Base-by-base conservation (phyloP, 2,888 invertebrate genomes). In the Sarcophaga subvicina region DNA sequence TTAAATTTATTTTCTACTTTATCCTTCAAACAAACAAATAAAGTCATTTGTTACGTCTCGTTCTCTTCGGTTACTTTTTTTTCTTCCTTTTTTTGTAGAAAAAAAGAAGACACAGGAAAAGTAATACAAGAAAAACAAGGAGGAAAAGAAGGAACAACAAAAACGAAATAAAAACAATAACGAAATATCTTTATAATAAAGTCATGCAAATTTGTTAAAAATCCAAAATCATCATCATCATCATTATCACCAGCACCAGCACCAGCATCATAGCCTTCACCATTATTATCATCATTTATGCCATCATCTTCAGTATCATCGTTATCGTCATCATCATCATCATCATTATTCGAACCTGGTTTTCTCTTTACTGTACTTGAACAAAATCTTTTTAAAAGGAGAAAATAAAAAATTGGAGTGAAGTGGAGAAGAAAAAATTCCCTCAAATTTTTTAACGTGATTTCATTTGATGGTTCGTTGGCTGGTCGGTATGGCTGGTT, bases 1-100 rank as follows among this genome's bases (percentile, higher is more conserved):
- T 76, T 47, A 76, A 63, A 80, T 80, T 76, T 76, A 76, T 80
- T 76, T 80, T 47, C 12, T 71, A 67, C 64, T 59, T 47, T 69
- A 80, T 80, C 76, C 71, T 81, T 73, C 63, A 54, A 78, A 69
- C 47, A 69, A 81, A 73, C 81, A 75, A 81, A 73, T 81, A 85
- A 81, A 78, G 81, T 73, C 77, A 85, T 81, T 85, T 80, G 77
- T 80, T 80, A 67, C 14, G 25, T 66, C 49, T 47, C 54, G 4
- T 14, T 17, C 54, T 54, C 17, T 54, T 3, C 54, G 0, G 54
- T 37, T 37, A 37, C 37, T 37, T 37, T 6, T 37, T 37, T 37
- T 37, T 37, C 37, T 37, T 37, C 6, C 49, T 76, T 82, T n/a
- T 47, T 47, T 1, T 47, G 37, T 25, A 27, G 49, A 20, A 45